phyloP scores from a whole-genome alignment of 2,113 vertebrate species.

The Cinclus cinclus region DNA sequence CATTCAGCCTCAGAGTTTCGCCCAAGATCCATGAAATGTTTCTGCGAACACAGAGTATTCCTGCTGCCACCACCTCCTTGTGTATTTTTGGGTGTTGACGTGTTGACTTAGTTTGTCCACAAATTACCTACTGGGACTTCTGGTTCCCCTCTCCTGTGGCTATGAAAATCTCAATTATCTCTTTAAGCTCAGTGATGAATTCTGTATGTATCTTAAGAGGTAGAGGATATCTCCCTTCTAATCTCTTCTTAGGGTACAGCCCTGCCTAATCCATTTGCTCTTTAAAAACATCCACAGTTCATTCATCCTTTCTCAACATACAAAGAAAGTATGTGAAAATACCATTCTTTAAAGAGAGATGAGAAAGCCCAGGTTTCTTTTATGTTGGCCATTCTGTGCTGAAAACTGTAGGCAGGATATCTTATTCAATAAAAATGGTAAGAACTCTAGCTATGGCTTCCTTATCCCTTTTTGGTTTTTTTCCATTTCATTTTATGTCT shows the following conservation, averaged over 20 bases:
- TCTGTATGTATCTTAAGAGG: background rate
- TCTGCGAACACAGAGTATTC: background rate
- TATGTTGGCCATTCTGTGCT: background rate
- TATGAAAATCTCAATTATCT: background rate
- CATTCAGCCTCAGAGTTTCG: background rate
- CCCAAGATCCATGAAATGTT: background rate
- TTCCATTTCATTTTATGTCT: background rate
- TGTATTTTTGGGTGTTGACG: background rate
- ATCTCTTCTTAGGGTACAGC: background rate
- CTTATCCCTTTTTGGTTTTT: background rate
- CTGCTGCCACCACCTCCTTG: background rate
- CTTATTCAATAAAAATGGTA: background rate
- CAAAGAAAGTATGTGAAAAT: background rate
- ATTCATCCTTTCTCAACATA: background rate
- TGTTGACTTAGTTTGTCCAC: background rate
- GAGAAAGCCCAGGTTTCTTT: background rate
- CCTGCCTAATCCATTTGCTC: background rate
- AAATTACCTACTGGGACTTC: background rate
- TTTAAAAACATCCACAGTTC: background rate
- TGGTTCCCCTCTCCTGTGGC: accelerated
- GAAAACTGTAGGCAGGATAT: background rate
- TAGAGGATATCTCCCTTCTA: background rate
- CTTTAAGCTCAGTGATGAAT: background rate
- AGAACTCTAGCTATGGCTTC: background rate
- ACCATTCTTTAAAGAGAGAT: background rate